A percentile compares a stretch with the other conserved stretches of the same genome.
These are phyloP conservation scores for Leptoteleia sp. DNA, from an alignment of 1,140 invertebrate species.

Conservation along the genomic window DNA sequence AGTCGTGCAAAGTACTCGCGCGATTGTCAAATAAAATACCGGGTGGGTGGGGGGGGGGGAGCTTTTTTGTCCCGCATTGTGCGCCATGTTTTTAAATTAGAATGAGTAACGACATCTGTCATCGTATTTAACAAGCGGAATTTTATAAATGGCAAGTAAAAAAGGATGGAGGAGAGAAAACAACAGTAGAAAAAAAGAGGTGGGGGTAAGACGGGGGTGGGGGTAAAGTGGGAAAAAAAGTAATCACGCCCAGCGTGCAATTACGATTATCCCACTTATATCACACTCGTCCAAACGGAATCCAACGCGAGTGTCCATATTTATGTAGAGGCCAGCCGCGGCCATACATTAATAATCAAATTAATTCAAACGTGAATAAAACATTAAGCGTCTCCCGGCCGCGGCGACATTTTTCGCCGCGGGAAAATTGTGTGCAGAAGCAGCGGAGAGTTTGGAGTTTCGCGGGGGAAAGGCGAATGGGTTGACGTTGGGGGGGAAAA, in stretches of 20 bases:
- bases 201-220: no score
- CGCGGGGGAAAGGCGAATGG: constrained; percentile 1
- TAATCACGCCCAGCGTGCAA: constrained; percentile 26
- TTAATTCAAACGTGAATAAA: constrained; percentile 46
- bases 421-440: constrained; percentile 1
- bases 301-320: constrained; percentile 27
- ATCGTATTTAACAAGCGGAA: constrained; percentile 32
- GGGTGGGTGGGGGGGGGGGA: no score
- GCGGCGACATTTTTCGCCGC: constrained; percentile 4
- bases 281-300: constrained; percentile 19
- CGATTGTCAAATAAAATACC: constrained; percentile 43
- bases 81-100: constrained; percentile 22
- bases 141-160: neutral
- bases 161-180: neutral
- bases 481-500: constrained; percentile 40
- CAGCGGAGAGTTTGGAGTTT: neutral
- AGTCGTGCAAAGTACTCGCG: constrained; percentile 37
- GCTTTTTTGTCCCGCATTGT: constrained; percentile 31
- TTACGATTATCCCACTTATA: constrained; percentile 49
- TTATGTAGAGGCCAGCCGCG: constrained; percentile 46
- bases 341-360: constrained; percentile 35
- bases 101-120: constrained; percentile 50
- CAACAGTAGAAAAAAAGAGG: no score
- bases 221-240: constrained; percentile 1
- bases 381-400: constrained; percentile 10